Conservation (phyloP, 2,113 vertebrate species). For the Spea bombifrons region DNA sequence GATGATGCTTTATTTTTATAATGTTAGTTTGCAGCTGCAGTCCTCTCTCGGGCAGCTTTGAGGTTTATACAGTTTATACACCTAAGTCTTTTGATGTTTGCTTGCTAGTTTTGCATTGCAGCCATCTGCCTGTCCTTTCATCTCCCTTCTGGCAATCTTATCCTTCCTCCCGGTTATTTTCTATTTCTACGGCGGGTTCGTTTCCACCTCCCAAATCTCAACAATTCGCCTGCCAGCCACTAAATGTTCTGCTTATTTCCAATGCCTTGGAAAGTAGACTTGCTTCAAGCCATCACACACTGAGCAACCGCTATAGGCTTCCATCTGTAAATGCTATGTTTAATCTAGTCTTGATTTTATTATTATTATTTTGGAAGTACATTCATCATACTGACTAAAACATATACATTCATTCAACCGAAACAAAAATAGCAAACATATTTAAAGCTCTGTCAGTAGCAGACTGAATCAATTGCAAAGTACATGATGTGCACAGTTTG, state of each 20-base stretch:
- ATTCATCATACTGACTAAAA: neutral
- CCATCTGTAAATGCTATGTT: neutral
- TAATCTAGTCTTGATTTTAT: neutral
- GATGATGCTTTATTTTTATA: too few species aligned
- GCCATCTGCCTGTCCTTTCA: slow-evolving; percentile 31
- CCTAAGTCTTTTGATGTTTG: slow-evolving; percentile 35
- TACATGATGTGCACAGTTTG: neutral
- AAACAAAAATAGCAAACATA: neutral
- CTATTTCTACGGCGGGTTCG: neutral
- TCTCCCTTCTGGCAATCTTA: slow-evolving; percentile 20
- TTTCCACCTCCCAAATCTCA: slow-evolving; percentile 20
- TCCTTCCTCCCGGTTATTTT: slow-evolving; percentile 15
- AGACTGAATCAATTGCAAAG: neutral
- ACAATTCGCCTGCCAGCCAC: slow-evolving; percentile 13
- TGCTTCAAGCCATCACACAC: slow-evolving; percentile 8
- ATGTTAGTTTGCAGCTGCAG: neutral
- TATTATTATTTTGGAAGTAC: neutral
- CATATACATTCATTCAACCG: neutral
- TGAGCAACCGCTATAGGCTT: neutral
- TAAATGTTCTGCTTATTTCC: slow-evolving; percentile 38
- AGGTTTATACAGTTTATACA: slow-evolving; percentile 2
- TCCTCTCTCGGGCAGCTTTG: neutral
- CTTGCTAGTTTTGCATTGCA: slow-evolving; percentile 25
- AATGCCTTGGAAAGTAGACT: slow-evolving; percentile 14
- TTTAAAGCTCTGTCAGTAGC: neutral